Conservation (phyloP, 2,113 vertebrate species). For the Salvelinus namaycush region DNA sequence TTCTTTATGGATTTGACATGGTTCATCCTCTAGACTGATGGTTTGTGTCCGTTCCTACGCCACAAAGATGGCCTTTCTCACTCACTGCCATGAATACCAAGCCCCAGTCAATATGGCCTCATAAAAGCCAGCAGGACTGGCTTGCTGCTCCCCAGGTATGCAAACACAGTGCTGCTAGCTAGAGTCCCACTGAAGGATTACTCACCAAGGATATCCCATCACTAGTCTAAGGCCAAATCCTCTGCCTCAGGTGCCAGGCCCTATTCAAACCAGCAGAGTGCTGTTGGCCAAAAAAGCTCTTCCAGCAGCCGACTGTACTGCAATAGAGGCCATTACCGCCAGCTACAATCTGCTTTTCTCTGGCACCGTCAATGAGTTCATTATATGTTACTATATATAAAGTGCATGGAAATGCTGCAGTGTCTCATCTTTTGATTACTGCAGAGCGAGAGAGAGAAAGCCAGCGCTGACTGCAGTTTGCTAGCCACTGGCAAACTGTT, state of each 20-base stretch:
- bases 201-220: too few species aligned
- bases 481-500: slow-evolving; percentile 58
- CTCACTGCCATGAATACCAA: slow-evolving; percentile 15
- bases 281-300: slow-evolving; percentile 23
- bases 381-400: slow-evolving; percentile 51
- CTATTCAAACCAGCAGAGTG: slow-evolving; percentile 27
- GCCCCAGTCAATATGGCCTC: slow-evolving; percentile 35
- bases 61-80: slow-evolving; percentile 7
- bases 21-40: slow-evolving; percentile 23
- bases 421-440: slow-evolving; percentile 51
- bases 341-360: slow-evolving; percentile 22
- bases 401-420: slow-evolving; percentile 60
- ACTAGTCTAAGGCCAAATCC: not conserved
- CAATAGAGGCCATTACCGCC: slow-evolving; percentile 16
- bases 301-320: slow-evolving; percentile 21
- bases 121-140: slow-evolving; percentile 18
- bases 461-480: slow-evolving; percentile 60
- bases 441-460: slow-evolving; percentile 59
- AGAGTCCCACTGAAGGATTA: too few species aligned
- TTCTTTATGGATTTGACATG: slow-evolving; percentile 27
- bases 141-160: slow-evolving; percentile 35
- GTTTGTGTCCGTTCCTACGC: slow-evolving; percentile 11
- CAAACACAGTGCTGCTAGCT: slow-evolving; percentile 25
- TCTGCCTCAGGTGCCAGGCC: slow-evolving; percentile 17
- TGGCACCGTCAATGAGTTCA: slow-evolving; percentile 34